These are phyloP conservation scores for Morelia viridis DNA, from an alignment of 2,797 vertebrate genomes.

Conservation along the genomic window DNA sequence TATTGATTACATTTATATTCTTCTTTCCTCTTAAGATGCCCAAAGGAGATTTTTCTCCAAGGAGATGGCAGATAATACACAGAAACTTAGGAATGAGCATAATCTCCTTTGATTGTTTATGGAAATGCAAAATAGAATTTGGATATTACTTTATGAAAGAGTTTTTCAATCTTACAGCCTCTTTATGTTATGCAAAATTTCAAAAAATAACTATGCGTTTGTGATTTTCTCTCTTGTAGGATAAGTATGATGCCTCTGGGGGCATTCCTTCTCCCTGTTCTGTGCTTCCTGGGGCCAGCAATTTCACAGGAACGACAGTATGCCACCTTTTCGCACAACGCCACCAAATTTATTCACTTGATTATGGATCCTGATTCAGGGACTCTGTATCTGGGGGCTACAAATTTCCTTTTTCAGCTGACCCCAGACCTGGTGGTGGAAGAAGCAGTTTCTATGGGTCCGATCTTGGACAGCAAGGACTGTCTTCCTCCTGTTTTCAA, in stretches of 20 bases:
- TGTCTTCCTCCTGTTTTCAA: conserved; percentile 90
- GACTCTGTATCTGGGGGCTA: conserved; percentile 90
- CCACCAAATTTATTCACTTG: conserved; percentile 88
- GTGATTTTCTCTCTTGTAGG: conserved; percentile 68
- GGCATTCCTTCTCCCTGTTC: conserved; percentile 74
- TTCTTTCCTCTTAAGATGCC: not conserved
- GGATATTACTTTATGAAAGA: not conserved
- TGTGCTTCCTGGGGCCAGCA: conserved; percentile 74
- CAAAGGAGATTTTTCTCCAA: not conserved
- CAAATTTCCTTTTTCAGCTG: conserved; percentile 91
- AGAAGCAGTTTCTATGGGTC: conserved; percentile 80
- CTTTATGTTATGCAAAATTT: not conserved
- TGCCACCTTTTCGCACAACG: conserved; percentile 78
- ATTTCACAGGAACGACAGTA: conserved; percentile 68
- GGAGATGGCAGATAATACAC: not conserved
- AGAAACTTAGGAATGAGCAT: not conserved
- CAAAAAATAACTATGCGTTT: not conserved
- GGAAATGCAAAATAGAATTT: not conserved
- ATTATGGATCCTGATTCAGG: conserved; percentile 82
- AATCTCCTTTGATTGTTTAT: not conserved
- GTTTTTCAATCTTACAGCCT: not conserved
- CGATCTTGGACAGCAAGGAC: conserved; percentile 89
- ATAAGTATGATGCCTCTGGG: conserved; percentile 85
- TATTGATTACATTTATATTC: conserved; percentile 3
- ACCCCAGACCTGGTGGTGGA: conserved; percentile 78